Base-by-base conservation (phyloP, 2,888 invertebrate genomes). In the Bedellia somnulentella region DNA sequence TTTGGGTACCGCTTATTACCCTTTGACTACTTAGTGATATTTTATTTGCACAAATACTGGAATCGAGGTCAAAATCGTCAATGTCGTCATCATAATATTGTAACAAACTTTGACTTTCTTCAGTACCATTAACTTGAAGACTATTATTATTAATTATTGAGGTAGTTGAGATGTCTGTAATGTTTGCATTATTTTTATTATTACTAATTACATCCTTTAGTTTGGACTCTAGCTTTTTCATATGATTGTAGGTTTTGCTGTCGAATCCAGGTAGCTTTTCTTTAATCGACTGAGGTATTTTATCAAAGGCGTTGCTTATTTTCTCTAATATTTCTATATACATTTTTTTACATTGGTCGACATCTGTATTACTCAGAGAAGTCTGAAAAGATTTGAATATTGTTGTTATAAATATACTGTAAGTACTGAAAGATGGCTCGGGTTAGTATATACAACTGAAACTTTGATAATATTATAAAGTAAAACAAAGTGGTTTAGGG, bases 321-420 rank as follows among this genome's bases (percentile, higher is more conserved):
- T 81, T 85, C 43, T 86, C 84, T 44, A 85, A 54, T 22, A 86
- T 48, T 42, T 83, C 76, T 37, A 79, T 62, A 38, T 85, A 81
- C 36, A 80, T 66, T 30, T 61, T 57, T 51, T 78, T 80, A 31
- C 66, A 71, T 32, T 55, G 43, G 11, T 66, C 58, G n/a, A n/a
- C n/a, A n/a, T n/a, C n/a, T n/a, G n/a, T n/a, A n/a, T n/a, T n/a
- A n/a, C n/a, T n/a, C n/a, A n/a, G n/a, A n/a, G n/a, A n/a, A n/a
- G n/a, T n/a, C n/a, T n/a, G n/a, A n/a, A n/a, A n/a, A n/a, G n/a
- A n/a, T n/a, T n/a, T n/a, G n/a, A n/a, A n/a, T n/a, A n/a, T n/a
- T n/a, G n/a, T n/a, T n/a, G n/a, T n/a, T n/a, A n/a, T n/a, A n/a
- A n/a, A n/a, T n/a, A n/a, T n/a, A n/a, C n/a, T n/a, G n/a, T n/a